phyloP scores from a whole-genome alignment of 2,888 invertebrate genomes.

The Trichogramma dendrolimi region DNA sequence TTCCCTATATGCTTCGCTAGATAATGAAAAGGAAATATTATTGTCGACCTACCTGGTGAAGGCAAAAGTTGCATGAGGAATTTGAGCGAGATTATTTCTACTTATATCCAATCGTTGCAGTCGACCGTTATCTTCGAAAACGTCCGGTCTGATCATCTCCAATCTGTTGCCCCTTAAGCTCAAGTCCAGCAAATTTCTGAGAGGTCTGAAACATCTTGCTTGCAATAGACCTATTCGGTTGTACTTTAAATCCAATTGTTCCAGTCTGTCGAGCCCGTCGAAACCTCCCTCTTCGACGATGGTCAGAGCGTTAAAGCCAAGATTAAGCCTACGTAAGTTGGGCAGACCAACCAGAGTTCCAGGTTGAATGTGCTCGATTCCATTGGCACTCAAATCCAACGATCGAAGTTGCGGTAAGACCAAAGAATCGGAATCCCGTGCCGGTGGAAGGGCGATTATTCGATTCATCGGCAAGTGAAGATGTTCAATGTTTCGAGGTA shows the following conservation, averaged over 20 bases:
- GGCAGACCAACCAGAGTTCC: slow-evolving; percentile 64
- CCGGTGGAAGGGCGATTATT: slow-evolving; percentile 62
- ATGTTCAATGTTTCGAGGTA: slow-evolving; percentile 74
- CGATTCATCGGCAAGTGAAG: slow-evolving; percentile 69
- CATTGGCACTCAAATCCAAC: slow-evolving; percentile 72
- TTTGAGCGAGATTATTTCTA: slow-evolving; percentile 68
- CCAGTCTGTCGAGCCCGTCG: slow-evolving; percentile 65
- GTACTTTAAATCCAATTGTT: slow-evolving; percentile 69
- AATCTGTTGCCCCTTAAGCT: slow-evolving; percentile 75
- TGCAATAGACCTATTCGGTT: slow-evolving; percentile 69
- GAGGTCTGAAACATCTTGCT: slow-evolving; percentile 62
- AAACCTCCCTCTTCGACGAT: slow-evolving; percentile 68
- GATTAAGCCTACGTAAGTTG: slow-evolving; percentile 65
- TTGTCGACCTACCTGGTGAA: slow-evolving; percentile 47
- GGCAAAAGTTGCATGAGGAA: slow-evolving; percentile 63
- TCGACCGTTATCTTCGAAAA: slow-evolving; percentile 64
- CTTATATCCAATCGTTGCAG: slow-evolving; percentile 70
- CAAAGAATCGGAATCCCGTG: slow-evolving; percentile 62
- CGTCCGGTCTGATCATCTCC: slow-evolving; percentile 64
- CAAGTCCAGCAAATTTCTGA: slow-evolving; percentile 64
- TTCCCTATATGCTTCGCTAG: too few relatives aligned
- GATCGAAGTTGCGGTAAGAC: slow-evolving; percentile 70
- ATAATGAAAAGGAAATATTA: neutral
- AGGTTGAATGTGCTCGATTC: slow-evolving; percentile 65
- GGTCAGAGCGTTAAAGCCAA: slow-evolving; percentile 70